Conservation (phyloP, 2,113 vertebrate species). For the Pseudorasbora parva region DNA sequence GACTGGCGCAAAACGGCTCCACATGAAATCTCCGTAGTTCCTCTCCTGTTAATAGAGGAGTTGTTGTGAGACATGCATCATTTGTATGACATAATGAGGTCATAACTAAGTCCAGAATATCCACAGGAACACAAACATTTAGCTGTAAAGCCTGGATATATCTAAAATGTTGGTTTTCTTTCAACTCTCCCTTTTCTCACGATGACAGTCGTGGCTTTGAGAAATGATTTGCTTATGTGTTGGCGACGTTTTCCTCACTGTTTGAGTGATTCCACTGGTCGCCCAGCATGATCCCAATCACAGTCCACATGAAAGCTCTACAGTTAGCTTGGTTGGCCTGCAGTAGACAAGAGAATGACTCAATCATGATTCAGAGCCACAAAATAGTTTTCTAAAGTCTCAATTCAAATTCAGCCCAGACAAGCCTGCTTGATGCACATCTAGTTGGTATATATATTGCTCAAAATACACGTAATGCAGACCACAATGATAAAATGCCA, state of each 20-base stretch:
- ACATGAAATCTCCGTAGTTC: neutral
- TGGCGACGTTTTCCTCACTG: slow-evolving; percentile 32
- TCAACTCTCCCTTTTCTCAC: neutral
- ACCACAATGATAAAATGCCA: slow-evolving; percentile 17
- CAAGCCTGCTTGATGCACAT: slow-evolving; percentile 20
- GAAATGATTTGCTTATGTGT: slow-evolving; percentile 25
- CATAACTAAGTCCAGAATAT: slow-evolving; percentile 8
- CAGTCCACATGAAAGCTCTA: slow-evolving; percentile 38
- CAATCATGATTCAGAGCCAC: slow-evolving; percentile 45
- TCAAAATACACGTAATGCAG: slow-evolving; percentile 20
- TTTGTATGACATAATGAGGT: slow-evolving; percentile 41
- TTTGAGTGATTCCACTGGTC: slow-evolving; percentile 40
- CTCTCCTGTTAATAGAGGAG: slow-evolving; percentile 27
- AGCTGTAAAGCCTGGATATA: slow-evolving; percentile 7
- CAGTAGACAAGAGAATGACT: slow-evolving; percentile 40
- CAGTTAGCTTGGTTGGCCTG: slow-evolving; percentile 18
- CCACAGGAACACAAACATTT: slow-evolving; percentile 18
- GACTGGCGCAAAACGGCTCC: neutral
- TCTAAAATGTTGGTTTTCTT: neutral
- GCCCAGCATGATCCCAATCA: slow-evolving; percentile 52
- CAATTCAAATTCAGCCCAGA: slow-evolving; percentile 28
- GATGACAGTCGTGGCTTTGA: slow-evolving; percentile 7
- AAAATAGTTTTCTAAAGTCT: slow-evolving; percentile 47
- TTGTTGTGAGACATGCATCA: slow-evolving; percentile 16
- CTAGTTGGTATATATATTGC: slow-evolving; percentile 6